These are phyloP conservation scores for Acanthurus tractus DNA, from an alignment of 2,797 vertebrate species.

Conservation along the genomic window DNA sequence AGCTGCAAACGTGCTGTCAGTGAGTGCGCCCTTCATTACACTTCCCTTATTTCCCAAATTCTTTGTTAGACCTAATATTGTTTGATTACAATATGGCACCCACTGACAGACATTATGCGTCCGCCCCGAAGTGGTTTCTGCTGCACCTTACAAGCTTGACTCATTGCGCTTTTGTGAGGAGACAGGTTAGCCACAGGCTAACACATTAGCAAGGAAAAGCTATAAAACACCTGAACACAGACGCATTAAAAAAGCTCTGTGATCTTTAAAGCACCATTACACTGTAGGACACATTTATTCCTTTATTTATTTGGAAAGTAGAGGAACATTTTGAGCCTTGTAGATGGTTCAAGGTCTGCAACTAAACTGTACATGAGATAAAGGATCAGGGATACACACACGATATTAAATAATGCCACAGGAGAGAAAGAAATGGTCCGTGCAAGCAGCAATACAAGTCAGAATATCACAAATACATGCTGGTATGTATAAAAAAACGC, in stretches of 20 bases:
- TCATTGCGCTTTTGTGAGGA: slow-evolving; percentile 64
- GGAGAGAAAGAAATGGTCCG: background rate
- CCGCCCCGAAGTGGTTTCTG: slow-evolving; percentile 64
- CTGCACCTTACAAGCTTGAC: slow-evolving; percentile 61
- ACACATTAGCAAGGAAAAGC: slow-evolving; percentile 50
- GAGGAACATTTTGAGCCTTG: slow-evolving; percentile 20
- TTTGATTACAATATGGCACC: slow-evolving; percentile 72
- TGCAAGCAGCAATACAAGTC: slow-evolving; percentile 15
- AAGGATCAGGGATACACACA: background rate
- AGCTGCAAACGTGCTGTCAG: slow-evolving; percentile 65
- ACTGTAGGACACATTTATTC: slow-evolving; percentile 13
- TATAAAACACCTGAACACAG: slow-evolving; percentile 37
- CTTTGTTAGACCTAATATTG: slow-evolving; percentile 63
- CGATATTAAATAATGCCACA: slow-evolving; percentile 17
- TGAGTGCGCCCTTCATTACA: slow-evolving; percentile 56
- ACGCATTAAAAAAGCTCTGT: slow-evolving; percentile 27
- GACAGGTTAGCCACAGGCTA: slow-evolving; percentile 48
- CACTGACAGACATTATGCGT: slow-evolving; percentile 57
- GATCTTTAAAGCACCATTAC: slow-evolving; percentile 32
- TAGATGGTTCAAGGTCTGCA: slow-evolving; percentile 5
- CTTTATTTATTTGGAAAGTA: slow-evolving; percentile 23
- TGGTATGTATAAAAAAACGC: slow-evolving; percentile 18
- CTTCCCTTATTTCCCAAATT: slow-evolving; percentile 61
- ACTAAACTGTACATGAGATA: slow-evolving; percentile 17
- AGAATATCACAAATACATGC: slow-evolving; percentile 19